Evolutionary conservation across 2,113 vertebrate species (phyloP), one percentile per base, ranked within the genome.

Genomic region (Periophthalmodon schlosseri): DNA sequence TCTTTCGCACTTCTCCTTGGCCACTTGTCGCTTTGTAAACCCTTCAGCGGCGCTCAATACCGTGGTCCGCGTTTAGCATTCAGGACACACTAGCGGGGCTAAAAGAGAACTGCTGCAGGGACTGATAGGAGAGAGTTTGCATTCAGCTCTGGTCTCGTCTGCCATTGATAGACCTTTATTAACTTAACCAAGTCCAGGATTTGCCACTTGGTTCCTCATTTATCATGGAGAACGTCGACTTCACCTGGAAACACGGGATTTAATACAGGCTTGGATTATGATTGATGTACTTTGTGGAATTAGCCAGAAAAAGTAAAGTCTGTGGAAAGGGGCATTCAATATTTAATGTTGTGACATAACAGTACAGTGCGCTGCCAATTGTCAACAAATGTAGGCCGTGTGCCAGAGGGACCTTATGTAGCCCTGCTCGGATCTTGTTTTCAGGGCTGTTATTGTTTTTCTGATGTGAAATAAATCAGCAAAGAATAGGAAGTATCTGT

Each of bases 21-120:
- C 24, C 34, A 39, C 63, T 65, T 75, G 63, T 82, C 76, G 61
- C 80, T 81, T 73, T 84, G 79, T 86, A 81, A 87, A 81, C 80
- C 79, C 71, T 75, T 82, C 54, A 23, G 79, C 78, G 82, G 84
- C 84, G 73, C 82, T 89, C 84, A 88, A 74, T 79, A 83, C 80
- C 72, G 78, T 61, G 84, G 76, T 75, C 50, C 66, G 78, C 77
- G 69, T 84, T 93, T 93, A 92, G 88, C 79, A 93, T 93, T 93
- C 91, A 78, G 74, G 69, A 84, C 90, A 91, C 88, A 88, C 82
- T 76, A 73, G 16, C 87, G 68, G 85, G 70, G 76, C 86, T 87
- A 74, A 91, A 84, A 83, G 85, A 73, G 85, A 73, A 84, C 82
- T 72, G 85, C 89, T 83, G 73, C 79, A 74, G 79, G 78, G 86